Base-by-base conservation (phyloP, 2,888 invertebrate genomes). In the Helleia helle region DNA sequence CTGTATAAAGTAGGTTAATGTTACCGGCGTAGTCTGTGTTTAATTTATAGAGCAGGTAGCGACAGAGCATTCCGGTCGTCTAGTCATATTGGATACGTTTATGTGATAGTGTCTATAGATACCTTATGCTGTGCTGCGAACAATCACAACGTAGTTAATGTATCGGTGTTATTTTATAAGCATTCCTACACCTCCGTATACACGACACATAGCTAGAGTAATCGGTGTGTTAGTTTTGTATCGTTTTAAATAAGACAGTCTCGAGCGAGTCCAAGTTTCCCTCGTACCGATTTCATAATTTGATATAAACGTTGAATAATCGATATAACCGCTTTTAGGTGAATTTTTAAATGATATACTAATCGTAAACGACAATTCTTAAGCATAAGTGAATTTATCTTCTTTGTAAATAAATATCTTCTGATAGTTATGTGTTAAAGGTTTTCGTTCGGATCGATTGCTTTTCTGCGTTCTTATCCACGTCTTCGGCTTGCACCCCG, bases 1-100 rank as follows among this genome's bases (percentile, higher is more conserved):
- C 70, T 84, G 81, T 84, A 84, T 76, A 83, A 84, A 83, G 80
- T 84, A 84, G 80, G 72, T 67, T 79, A 74, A 71, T 62, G 58
- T 59, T 56, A 54, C 56, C 55, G 58, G 53, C 51, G 60, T 62
- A 59, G 57, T 55, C 45, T 53, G 51, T 55, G 50, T 53, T 47
- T 48, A 43, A 45, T 54, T 50, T 49, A 41, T 48, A 48, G 47
- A 46, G 49, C 58, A 22, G 22, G 22, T 18, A 22, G 22, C 2
- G 57, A 57, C 62, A 66, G 63, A 59, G 50, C 69, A 67, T 69
- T 71, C 70, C 66, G 62, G 55, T 62, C 59, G 51, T 75, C 79
- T 79, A 81, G 80, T 77, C 79, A 76, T 62, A 62, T 67, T 53
- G 47, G 57, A 58, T 65, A 62, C 65, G 60, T 62, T 62, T 62